phyloP scores from a whole-genome alignment of 1,140 invertebrate species.

The Cyphomyrmex costatus region DNA sequence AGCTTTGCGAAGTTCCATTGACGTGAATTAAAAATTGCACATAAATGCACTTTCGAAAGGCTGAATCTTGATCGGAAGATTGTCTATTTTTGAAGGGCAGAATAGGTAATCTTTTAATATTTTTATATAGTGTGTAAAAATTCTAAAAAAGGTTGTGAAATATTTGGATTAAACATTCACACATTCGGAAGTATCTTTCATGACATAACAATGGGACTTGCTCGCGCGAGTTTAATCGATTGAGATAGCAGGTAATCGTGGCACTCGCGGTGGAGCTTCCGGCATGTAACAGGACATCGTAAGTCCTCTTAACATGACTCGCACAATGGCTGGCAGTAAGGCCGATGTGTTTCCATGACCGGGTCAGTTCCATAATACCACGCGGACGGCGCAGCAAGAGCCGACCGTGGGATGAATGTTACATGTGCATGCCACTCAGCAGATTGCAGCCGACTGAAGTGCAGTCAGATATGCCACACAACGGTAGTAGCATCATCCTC shows the following conservation, averaged over 20 bases:
- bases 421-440: conserved; percentile 79
- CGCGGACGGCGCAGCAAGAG: conserved; percentile 17
- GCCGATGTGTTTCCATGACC: conserved; percentile 68
- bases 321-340: conserved; percentile 55
- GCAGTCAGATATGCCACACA: conserved; percentile 70
- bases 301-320: conserved; percentile 69
- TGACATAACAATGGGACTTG: conserved; percentile 3
- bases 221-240: conserved; percentile 61
- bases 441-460: conserved; percentile 81
- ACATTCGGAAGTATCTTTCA: not conserved
- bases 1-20: too few relatives aligned
- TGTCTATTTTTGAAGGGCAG: too few relatives aligned
- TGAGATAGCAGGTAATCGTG: conserved; percentile 61
- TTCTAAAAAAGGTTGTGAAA: not conserved
- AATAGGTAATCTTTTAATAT: too few relatives aligned
- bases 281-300: conserved; percentile 58
- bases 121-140: too few relatives aligned
- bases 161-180: not conserved
- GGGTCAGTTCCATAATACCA: conserved; percentile 57
- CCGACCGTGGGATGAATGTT: conserved; percentile 78
- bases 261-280: conserved; percentile 66
- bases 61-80: too few relatives aligned
- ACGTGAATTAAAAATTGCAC: too few relatives aligned
- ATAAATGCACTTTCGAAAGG: too few relatives aligned
- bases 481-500: conserved; percentile 66